Conservation (phyloP, 2,888 invertebrate species). For the Cotesia congregata region DNA sequence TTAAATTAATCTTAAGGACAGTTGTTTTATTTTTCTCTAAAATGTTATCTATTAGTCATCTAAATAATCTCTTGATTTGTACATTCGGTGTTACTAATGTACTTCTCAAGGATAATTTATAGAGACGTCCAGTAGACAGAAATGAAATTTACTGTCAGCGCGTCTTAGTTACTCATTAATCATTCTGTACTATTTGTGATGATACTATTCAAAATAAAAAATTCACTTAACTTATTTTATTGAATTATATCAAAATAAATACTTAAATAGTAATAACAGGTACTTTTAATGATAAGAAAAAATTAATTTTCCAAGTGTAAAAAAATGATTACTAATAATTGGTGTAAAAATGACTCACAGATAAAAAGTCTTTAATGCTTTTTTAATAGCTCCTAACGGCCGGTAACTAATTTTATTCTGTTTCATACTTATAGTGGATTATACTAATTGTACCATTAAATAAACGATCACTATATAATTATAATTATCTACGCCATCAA, state of each 20-base stretch:
- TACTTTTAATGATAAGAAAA: background rate
- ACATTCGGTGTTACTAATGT: background rate
- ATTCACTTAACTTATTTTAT: too few relatives aligned
- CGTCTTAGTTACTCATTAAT: too few relatives aligned
- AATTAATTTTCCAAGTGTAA: background rate
- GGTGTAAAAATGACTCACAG: background rate
- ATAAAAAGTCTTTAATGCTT: background rate
- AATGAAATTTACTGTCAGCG: background rate
- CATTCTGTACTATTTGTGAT: too few relatives aligned
- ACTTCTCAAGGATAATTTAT: background rate
- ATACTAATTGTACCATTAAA: background rate
- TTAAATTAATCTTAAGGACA: background rate
- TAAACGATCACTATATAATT: background rate
- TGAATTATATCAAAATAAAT: too few relatives aligned
- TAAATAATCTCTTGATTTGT: background rate
- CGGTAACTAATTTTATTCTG: background rate
- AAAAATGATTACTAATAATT: background rate
- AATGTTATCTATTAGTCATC: background rate
- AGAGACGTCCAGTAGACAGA: background rate
- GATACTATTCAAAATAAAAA: too few relatives aligned
- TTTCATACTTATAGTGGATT: background rate
- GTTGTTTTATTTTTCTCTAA: background rate
- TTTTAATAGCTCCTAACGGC: background rate
- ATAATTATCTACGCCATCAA: background rate
- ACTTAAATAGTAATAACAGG: background rate